Base-by-base conservation (phyloP, 2,888 invertebrate species). In the Chironomus riparius region DNA sequence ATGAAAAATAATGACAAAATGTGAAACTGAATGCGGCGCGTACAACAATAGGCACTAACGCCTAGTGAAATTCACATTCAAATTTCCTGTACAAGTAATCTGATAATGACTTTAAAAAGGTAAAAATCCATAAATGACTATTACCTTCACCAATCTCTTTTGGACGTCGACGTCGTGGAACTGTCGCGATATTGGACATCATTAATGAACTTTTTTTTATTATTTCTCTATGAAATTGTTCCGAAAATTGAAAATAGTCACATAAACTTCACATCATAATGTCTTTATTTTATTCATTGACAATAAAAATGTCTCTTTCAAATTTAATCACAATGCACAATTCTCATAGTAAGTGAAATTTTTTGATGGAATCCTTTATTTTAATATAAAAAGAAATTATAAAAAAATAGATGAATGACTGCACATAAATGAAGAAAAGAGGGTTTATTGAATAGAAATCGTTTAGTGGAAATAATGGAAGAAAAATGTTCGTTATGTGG, bases 101-200 rank as follows among this genome's bases (percentile, higher is more conserved):
- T 68, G 38, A 38, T 38, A 38, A 38, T 38, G 38, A 38, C 38
- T 38, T 38, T 38, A 10, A 38, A 10, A 38, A 38, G 38, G 38
- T 38, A 38, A 38, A 38, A 38, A 38, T 38, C 38, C 38, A 38
- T 38, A 38, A 38, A 38, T 38, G 38, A 38, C 70, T 12, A 47
- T 38, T 76, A 76, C 76, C 76, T 76, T 76, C 76, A 69, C 76
- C 76, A 56, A 76, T 76, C 50, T 77, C 83, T 38, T 83, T 82
- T n/a, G 84, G 82, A 50, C 83, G 80, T 28, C 84, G 81, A 78
- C 82, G 82, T 76, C 83, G 81, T 69, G 84, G 83, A 78, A 83
- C 78, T 47, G 83, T 83, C 71, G 81, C 79, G 24, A 28, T 28
- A 50, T 72, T 56, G 77, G 74, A 77, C 78, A 79, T 78, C 47